Percentiles rank a stretch among this genome's conserved stretches.
Evolutionary conservation across 2,113 vertebrate species (phyloP).

Genomic region (Agapornis roseicollis): DNA sequence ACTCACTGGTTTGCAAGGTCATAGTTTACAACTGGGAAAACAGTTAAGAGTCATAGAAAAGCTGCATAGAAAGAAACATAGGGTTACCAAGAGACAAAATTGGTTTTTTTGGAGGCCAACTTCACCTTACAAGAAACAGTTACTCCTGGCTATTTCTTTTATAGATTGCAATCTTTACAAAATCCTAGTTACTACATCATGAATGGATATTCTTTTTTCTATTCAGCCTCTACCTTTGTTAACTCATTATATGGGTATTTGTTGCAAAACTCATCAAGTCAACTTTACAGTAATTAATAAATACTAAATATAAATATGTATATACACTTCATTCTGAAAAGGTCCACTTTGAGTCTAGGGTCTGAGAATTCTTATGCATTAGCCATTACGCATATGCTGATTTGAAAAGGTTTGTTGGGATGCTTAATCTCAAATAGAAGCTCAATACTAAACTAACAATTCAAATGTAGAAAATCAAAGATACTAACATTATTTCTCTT

Average conservation of each 20-base stretch:
- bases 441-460: neutral
- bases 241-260: neutral
- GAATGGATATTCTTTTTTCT: neutral
- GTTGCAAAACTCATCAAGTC: neutral
- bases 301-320: neutral
- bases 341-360: neutral
- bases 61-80: neutral
- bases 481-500: neutral
- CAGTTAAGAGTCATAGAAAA: neutral
- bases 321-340: neutral
- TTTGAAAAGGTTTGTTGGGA: neutral
- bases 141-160: neutral
- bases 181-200: neutral
- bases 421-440: neutral
- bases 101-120: neutral
- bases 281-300: neutral
- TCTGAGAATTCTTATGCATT: neutral
- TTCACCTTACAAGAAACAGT: neutral
- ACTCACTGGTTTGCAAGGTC: neutral
- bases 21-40: neutral
- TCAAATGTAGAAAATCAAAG: neutral
- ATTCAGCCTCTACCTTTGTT: rapidly evolving
- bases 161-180: neutral
- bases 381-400: no score
- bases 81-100: neutral